A percentile compares a stretch with the other conserved stretches of the same genome.
phyloP scores from a whole-genome alignment of 2,113 vertebrate genomes.

The Baryphthengus martii region DNA sequence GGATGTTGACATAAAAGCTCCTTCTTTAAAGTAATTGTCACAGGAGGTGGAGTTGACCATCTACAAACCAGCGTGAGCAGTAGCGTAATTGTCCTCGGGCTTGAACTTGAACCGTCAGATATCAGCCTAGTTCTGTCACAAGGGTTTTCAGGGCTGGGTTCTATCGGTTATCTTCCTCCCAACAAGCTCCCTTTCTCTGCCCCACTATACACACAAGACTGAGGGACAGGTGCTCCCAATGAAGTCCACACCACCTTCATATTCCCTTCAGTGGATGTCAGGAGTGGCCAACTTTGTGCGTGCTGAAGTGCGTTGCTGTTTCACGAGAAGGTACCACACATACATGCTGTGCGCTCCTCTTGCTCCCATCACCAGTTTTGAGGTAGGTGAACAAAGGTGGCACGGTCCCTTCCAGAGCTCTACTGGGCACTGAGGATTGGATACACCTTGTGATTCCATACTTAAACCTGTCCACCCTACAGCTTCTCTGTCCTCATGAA shows the following conservation, averaged over 20 bases:
- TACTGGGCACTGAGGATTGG: not conserved
- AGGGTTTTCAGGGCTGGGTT: not conserved
- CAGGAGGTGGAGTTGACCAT: not conserved
- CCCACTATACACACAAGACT: not conserved
- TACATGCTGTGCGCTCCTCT: not conserved
- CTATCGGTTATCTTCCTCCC: not conserved
- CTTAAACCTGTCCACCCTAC: not conserved
- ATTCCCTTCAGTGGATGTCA: not conserved
- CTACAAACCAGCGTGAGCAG: not conserved
- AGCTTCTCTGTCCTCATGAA: not conserved
- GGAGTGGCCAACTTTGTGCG: not conserved
- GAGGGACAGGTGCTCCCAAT: not conserved
- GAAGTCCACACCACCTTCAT: not conserved
- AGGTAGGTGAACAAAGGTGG: not conserved
- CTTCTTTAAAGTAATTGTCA: not conserved
- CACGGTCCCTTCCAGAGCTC: not conserved
- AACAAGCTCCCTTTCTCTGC: not conserved
- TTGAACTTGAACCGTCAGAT: not conserved
- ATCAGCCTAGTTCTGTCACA: not conserved
- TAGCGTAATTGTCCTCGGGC: rapidly evolving
- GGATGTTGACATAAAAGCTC: not conserved
- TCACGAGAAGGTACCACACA: rapidly evolving
- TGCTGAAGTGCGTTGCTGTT: not conserved
- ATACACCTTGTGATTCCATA: not conserved
- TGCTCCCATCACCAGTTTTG: not conserved